Conservation (phyloP, 2,797 vertebrate genomes). For the Lepus oiostolus region DNA sequence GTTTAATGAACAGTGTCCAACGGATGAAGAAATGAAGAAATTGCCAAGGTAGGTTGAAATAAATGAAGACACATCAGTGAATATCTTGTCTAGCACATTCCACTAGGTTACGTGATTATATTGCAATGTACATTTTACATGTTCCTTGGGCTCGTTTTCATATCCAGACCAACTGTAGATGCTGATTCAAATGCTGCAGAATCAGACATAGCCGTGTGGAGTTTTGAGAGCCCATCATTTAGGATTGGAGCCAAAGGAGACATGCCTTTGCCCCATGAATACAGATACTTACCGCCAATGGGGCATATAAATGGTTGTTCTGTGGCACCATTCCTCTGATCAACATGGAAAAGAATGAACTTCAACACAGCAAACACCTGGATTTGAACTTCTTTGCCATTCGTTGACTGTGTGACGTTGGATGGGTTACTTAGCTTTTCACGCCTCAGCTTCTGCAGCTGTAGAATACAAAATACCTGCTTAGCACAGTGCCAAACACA, state of each 20-base stretch:
- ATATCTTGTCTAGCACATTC: fast-evolving
- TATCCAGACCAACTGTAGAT: background rate
- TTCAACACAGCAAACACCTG: background rate
- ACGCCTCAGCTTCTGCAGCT: background rate
- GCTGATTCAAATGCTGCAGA: background rate
- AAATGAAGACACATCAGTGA: background rate
- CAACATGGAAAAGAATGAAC: background rate
- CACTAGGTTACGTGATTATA: background rate
- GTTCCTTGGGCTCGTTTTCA: background rate
- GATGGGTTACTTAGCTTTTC: background rate
- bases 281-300: background rate
- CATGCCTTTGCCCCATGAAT: background rate
- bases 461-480: background rate
- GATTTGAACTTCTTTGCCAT: background rate
- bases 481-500: background rate
- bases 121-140: background rate
- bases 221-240: background rate
- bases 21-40: background rate
- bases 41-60: background rate
- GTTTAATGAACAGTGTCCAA: background rate
- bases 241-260: background rate
- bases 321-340: background rate
- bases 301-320: background rate
- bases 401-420: background rate
- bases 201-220: background rate